Evolutionary conservation across 2,888 invertebrate species (phyloP).

Genomic region (Leptopilina drosophilae): DNA sequence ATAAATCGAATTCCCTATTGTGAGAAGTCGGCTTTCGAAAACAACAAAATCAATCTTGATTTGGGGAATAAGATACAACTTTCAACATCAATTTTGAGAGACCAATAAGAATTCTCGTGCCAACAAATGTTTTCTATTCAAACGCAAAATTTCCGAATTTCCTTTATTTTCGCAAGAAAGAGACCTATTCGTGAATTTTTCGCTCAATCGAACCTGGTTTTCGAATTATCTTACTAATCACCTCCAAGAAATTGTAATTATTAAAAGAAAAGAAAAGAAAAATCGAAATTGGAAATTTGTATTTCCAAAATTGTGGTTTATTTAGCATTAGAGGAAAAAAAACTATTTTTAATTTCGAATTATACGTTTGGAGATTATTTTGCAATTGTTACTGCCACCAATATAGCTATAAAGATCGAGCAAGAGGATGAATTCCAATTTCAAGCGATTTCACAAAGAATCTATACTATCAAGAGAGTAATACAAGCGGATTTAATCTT

Average conservation of each 20-base stretch:
- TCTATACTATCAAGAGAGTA: conserved; percentile 26
- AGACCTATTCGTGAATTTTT: not conserved
- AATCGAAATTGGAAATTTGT: no score
- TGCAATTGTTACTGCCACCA: not conserved
- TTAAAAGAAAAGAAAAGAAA: no score
- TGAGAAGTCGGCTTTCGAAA: no score
- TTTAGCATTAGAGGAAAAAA: not conserved
- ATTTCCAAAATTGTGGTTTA: not conserved
- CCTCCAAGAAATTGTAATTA: not conserved
- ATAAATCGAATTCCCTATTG: no score
- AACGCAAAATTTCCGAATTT: no score
- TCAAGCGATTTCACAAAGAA: conserved; percentile 29
- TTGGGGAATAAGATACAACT: no score
- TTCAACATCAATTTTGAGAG: no score
- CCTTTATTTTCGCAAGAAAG: not conserved
- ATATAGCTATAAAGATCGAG: not conserved
- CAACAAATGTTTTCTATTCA: no score
- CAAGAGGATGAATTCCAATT: conserved; percentile 23
- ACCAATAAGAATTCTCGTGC: no score
- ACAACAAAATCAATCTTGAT: no score
- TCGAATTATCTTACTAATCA: not conserved
- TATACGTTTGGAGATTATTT: not conserved
- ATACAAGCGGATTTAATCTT: conserved; percentile 29
- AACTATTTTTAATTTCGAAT: not conserved
- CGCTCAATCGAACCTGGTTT: not conserved